A percentile compares a stretch with the other conserved stretches of the same genome.
phyloP scores from a whole-genome alignment of 1,140 invertebrate species.

The Drosophila bipectinata region DNA sequence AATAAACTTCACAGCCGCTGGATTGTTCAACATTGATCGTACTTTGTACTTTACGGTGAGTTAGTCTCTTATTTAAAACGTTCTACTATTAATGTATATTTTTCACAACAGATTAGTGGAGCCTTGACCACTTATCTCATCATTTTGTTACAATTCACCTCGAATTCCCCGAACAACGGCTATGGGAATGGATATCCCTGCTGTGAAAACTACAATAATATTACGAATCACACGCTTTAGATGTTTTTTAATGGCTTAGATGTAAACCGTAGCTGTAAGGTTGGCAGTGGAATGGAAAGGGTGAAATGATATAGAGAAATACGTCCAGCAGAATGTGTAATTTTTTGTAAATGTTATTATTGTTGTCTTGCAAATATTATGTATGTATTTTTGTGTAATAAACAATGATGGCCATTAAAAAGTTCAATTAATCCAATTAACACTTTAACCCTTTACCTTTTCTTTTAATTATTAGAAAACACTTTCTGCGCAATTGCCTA shows the following conservation, averaged over 20 bases:
- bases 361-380: not conserved
- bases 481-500: not conserved
- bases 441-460: not conserved
- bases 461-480: not conserved
- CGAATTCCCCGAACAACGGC: conserved; percentile 49
- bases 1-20: conserved; percentile 80
- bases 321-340: conserved; percentile 55
- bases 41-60: conserved; percentile 81
- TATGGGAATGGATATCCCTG: conserved; percentile 42
- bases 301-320: conserved; percentile 49
- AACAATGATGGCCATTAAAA: not conserved
- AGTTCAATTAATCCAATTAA: not conserved
- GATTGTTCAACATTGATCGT: conserved; percentile 81
- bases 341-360: conserved; percentile 53
- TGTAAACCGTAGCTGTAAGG: not conserved
- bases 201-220: conserved; percentile 55
- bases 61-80: not conserved
- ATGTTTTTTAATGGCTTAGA: conserved; percentile 2
- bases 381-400: conserved; percentile 35
- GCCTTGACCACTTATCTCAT: conserved; percentile 82
- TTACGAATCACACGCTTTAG: conserved; percentile 63
- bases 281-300: conserved; percentile 20
- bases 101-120: conserved; percentile 69
- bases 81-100: not conserved
- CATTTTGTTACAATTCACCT: conserved; percentile 80